Evolutionary conservation across 2,888 invertebrate species (phyloP), one percentile per base, ranked within the genome.

Genomic region (Galerucella pusilla): DNA sequence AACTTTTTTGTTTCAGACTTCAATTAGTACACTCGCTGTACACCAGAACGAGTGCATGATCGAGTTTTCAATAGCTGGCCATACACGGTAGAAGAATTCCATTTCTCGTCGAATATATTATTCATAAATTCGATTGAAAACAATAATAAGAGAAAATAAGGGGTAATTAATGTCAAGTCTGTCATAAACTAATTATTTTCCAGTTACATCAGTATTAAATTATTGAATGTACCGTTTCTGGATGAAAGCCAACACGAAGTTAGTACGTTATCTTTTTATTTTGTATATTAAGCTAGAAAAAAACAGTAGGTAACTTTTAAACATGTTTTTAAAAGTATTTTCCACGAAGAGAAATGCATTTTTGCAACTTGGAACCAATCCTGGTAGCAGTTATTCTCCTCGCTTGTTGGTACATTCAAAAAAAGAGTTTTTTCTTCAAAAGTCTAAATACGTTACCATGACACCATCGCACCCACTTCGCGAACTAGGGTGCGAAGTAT

Each of bases 1-100:
- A 78, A 76, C 82, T 84, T 84, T 67, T 84, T 84, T 84, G 81
- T 80, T 78, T 82, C 75, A 80, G 73, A 80, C 81, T 83, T 84
- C 83, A 83, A 83, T 84, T 84, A 83, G 84, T 82, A 80, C 69
- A 74, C 67, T 73, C 74, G 63, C 65, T 72, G 73, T 75, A 73
- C 67, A 68, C 64, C 64, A 74, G 75, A 65, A 68, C 74, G 68
- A 76, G 68, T 70, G 68, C 52, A 35, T 61, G 61, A 28, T 60
- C 63, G 68, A 73, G 71, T 75, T 69, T 70, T 66, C 69, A 75
- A 69, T 64, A 57, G 73, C 65, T 35, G 71, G 7, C 71, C 71
- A 71, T 71, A 71, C 65, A 71, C 71, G 71, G 71, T 65, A 12
- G 57, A 59, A 57, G 71, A 71, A 71, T 71, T 71, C 46, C 65